Percentiles rank a stretch among this genome's conserved stretches.
Conservation (phyloP, 64 coral and sea anemone genomes). For the Actinia equina region DNA sequence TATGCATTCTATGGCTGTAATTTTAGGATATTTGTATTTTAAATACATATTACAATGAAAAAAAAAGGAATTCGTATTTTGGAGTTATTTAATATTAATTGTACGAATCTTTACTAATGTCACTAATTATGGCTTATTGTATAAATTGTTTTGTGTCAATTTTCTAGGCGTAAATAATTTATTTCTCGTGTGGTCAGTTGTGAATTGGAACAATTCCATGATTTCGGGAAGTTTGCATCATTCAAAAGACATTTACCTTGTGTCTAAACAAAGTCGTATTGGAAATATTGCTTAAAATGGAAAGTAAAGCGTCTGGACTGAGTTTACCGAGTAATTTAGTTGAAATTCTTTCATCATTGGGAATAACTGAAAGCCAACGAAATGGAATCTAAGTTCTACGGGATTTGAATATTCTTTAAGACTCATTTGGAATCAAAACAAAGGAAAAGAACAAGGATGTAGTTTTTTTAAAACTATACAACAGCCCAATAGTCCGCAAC, state of each 20-base stretch:
- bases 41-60: not conserved
- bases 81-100: not conserved
- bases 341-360: constrained; percentile 1
- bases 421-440: constrained; percentile 1
- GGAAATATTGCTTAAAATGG: not conserved
- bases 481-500: not conserved
- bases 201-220: not conserved
- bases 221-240: not conserved
- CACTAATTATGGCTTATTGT: not conserved
- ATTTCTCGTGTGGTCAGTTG: not conserved
- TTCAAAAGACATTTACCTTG: not conserved
- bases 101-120: too few species aligned
- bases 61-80: not conserved
- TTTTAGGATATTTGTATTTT: not conserved
- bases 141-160: not conserved
- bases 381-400: not conserved
- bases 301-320: not conserved
- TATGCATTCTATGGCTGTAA: not conserved
- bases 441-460: not conserved
- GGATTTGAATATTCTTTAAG: not conserved
- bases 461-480: not conserved
- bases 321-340: not conserved
- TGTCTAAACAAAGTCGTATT: not conserved
- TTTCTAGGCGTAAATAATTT: not conserved
- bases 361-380: constrained; percentile 1